These are phyloP conservation scores for Dasypogon diadema DNA, from an alignment of 2,888 invertebrate genomes.

Conservation along the genomic window DNA sequence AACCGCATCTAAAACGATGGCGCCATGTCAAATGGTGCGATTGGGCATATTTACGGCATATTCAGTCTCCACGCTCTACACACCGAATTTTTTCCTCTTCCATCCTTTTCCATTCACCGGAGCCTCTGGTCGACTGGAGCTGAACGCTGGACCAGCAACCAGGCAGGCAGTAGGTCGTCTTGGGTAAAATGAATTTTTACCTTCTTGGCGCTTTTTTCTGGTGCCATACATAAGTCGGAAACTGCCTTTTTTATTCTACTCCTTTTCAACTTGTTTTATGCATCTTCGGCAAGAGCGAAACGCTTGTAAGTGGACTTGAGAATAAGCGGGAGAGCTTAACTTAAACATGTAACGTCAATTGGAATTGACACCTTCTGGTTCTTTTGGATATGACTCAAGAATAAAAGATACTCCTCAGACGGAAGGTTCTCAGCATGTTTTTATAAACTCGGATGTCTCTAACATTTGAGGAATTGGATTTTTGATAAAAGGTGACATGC, in stretches of 20 bases:
- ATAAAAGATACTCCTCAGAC: neutral
- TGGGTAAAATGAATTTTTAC: conserved; percentile 36
- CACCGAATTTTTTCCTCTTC: conserved; percentile 24
- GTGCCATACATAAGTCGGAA: neutral
- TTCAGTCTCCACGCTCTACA: conserved; percentile 40
- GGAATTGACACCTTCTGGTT: conserved; percentile 57
- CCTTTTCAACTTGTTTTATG: conserved; percentile 18
- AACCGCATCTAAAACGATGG: conserved; percentile 69
- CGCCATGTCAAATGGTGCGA: conserved; percentile 68
- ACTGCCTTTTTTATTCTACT: neutral
- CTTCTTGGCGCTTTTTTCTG: conserved; percentile 41
- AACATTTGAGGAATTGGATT: conserved; percentile 53
- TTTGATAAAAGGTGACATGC: conserved; percentile 55
- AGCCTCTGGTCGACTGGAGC: neutral
- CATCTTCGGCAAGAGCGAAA: conserved; percentile 18
- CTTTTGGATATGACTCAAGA: conserved; percentile 30
- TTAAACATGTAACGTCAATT: conserved; percentile 55
- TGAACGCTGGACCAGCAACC: neutral
- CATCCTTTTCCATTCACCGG: neutral
- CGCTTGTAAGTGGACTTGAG: conserved; percentile 32
- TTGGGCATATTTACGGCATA: conserved; percentile 61
- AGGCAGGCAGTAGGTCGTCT: conserved; percentile 32
- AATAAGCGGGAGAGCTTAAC: conserved; percentile 48
- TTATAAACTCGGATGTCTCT: conserved; percentile 45
- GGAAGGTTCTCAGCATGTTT: conserved; percentile 18